Percentiles rank a stretch among this genome's conserved stretches.
Conservation (phyloP, 1,140 invertebrate species). For the Aricia agestis region DNA sequence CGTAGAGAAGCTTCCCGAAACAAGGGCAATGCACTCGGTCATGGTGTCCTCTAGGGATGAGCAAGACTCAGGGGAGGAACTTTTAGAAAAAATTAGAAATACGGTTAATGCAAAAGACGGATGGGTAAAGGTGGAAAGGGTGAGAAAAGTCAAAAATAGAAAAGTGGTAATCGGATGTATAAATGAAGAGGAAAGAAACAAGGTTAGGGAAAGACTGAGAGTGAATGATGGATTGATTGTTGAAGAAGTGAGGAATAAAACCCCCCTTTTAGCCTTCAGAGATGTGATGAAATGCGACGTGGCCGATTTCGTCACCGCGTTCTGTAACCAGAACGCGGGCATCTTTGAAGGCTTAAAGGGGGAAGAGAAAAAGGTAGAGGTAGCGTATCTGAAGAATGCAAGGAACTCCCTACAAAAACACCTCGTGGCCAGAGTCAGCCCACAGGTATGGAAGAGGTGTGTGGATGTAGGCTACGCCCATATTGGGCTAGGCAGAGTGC, state of each 20-base stretch:
- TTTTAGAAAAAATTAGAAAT: not conserved
- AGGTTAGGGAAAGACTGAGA: not conserved
- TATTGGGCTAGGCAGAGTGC: too few species aligned
- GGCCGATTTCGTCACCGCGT: too few species aligned
- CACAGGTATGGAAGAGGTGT: too few species aligned
- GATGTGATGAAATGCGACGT: too few species aligned
- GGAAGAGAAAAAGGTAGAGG: too few species aligned
- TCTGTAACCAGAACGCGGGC: too few species aligned
- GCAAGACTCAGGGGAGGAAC: not conserved
- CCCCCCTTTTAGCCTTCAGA: too few species aligned
- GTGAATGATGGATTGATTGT: not conserved
- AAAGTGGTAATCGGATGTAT: not conserved
- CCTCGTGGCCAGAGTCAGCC: too few species aligned
- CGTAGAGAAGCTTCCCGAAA: not conserved
- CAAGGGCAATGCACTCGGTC: not conserved
- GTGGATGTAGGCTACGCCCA: too few species aligned
- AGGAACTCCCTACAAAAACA: too few species aligned
- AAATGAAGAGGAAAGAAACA: not conserved
- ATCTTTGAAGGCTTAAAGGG: too few species aligned
- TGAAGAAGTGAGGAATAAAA: not conserved
- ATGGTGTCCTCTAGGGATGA: not conserved
- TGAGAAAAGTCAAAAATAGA: not conserved
- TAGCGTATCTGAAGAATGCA: too few species aligned
- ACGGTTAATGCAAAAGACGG: not conserved
- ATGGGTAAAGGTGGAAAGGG: constrained; percentile 9